A percentile compares a stretch with the other conserved stretches of the same genome.
Conservation (phyloP, 2,113 vertebrate species). For the Embiotoca jacksoni region DNA sequence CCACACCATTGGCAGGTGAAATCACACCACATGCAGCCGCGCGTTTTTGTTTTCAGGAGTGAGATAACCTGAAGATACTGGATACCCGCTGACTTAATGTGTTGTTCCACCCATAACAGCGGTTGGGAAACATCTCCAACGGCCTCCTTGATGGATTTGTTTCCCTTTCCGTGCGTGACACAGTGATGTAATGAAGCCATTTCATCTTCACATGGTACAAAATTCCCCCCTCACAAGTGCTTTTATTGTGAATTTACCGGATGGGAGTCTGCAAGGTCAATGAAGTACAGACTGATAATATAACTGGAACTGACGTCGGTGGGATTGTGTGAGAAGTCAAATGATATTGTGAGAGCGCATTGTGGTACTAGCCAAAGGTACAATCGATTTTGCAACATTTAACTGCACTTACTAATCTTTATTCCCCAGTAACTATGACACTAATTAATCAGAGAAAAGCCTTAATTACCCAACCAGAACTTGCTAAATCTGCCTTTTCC, state of each 20-base stretch:
- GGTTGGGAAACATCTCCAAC: slow-evolving; percentile 33
- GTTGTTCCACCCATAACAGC: slow-evolving; percentile 28
- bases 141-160: slow-evolving; percentile 8
- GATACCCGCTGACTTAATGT: slow-evolving; percentile 47
- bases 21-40: not conserved
- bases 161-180: slow-evolving; percentile 10
- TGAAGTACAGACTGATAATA: slow-evolving; percentile 17
- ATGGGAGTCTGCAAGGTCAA: slow-evolving; percentile 1
- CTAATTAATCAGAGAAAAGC: no score
- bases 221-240: slow-evolving; percentile 3
- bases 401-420: not conserved
- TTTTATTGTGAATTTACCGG: not conserved
- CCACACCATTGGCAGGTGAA: not conserved
- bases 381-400: not conserved
- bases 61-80: slow-evolving; percentile 35
- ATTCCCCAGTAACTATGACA: no score
- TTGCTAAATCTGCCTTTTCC: no score
- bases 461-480: no score
- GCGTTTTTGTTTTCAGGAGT: slow-evolving; percentile 39
- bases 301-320: not conserved
- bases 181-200: slow-evolving; percentile 21
- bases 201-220: slow-evolving; percentile 24
- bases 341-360: not conserved
- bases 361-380: not conserved
- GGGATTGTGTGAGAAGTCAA: slow-evolving; percentile 15